phyloP scores from a whole-genome alignment of 2,113 vertebrate genomes.

The Paradisaea rubra region DNA sequence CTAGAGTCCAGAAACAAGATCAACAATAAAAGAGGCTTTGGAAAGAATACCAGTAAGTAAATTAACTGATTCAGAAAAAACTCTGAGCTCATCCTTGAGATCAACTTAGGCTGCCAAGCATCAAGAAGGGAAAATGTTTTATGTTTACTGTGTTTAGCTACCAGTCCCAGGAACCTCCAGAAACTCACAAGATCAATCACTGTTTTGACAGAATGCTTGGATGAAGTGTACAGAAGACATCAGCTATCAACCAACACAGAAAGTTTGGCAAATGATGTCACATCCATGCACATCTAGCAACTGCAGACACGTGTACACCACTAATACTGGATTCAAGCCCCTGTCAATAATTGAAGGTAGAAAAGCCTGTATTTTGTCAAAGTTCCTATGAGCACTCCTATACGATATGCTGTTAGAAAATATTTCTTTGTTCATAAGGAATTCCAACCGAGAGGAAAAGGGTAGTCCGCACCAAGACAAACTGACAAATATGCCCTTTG shows the following conservation, averaged over 20 bases:
- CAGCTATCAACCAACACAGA: not conserved
- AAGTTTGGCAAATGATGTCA: constrained; percentile 2
- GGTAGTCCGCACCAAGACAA: not conserved
- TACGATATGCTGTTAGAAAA: not conserved
- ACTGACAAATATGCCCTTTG: not conserved
- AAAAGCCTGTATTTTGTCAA: not conserved
- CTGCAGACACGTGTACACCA: not conserved
- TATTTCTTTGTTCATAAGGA: not conserved
- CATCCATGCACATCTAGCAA: not conserved
- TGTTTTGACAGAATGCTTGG: not conserved
- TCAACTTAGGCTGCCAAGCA: not conserved
- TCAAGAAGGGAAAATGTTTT: not conserved
- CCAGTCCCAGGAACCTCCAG: not conserved
- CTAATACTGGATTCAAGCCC: not conserved
- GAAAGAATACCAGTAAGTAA: not conserved
- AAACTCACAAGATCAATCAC: not conserved
- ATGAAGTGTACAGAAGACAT: not conserved
- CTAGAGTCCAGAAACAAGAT: not conserved
- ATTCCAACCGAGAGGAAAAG: not conserved
- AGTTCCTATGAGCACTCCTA: not conserved
- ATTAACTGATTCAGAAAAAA: not conserved
- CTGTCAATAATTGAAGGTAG: not conserved
- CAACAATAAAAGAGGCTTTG: not conserved
- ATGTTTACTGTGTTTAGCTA: not conserved
- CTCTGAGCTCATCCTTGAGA: not conserved